Base-by-base conservation (phyloP, 2,113 vertebrate genomes). In the Ailuropoda melanoleuca region DNA sequence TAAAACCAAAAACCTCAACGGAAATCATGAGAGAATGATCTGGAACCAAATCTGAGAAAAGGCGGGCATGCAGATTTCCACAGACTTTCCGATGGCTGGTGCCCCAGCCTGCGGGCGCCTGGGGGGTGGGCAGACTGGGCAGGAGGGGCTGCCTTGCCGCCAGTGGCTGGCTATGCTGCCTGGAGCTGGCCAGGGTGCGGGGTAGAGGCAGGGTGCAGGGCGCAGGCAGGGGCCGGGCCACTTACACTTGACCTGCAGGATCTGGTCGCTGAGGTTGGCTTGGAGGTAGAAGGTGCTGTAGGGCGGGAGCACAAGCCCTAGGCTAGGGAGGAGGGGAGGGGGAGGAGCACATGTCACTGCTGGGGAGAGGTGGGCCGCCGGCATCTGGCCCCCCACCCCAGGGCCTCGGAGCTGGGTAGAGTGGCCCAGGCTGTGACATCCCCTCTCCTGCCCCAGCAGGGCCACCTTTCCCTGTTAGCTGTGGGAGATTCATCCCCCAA, bases 171-270 rank as follows among this genome's bases (percentile, higher is more conserved):
- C 87, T 97, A 4, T 92, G 97, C 95, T 97, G 97, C 97, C 97
- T 90, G 95, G 97, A 97, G 92, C 97, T 75, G 86, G 98, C 96
- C 97, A 97, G 96, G 95, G 97, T 97, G 97, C 62, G 94, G 98
- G 98, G 94, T 93, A 97, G 98, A 88, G 56, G 97, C 96, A 96
- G 92, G 62, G 77, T 98, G 95, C 97, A 97, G 98, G 97, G 56
- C 17, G 94, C 50, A 91, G 98, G 98, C 96, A 98, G 96, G 96
- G 98, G 96, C 80, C 3, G 94, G 97, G 98, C 98, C 99, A 99
- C 99, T 99, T 99, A 99, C 99, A 99, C 99, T 99, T 99, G 98
- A 99, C 99, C 99, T 99, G 99, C 64, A 99, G 99, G 98, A 99
- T 99, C 99, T 99, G 99, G 99, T 99, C 99, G 4, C 99, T 99